These are phyloP conservation scores for Brachyhypopomus gauderio DNA, from an alignment of 2,113 vertebrate species.

Conservation along the genomic window DNA sequence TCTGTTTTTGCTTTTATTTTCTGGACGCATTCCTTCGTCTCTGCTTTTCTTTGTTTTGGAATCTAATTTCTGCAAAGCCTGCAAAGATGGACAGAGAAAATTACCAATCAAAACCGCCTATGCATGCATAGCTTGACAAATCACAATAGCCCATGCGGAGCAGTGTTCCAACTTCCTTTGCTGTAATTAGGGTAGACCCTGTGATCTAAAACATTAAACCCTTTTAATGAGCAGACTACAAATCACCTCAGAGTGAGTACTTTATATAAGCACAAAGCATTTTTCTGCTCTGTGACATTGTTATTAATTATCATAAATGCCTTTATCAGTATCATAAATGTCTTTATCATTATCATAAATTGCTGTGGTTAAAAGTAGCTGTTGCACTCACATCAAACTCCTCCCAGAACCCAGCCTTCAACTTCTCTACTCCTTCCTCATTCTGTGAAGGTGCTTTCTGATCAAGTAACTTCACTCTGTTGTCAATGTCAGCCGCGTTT, in stretches of 20 bases:
- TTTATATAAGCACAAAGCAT: no score
- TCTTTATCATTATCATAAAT: no score
- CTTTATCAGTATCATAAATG: no score
- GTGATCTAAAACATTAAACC: no score
- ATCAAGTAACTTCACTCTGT: conserved; percentile 85
- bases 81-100: conserved; percentile 13
- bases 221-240: no score
- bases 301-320: no score
- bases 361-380: no score
- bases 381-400: conserved; percentile 88
- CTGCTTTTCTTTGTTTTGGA: conserved; percentile 87
- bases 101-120: background rate
- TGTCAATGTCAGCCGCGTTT: conserved; percentile 91
- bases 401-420: conserved; percentile 97
- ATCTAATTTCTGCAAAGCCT: conserved; percentile 92
- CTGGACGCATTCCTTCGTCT: conserved; percentile 90
- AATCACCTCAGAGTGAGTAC: no score
- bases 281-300: no score
- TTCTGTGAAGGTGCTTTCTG: conserved; percentile 75
- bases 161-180: no score
- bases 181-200: no score
- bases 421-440: conserved; percentile 66
- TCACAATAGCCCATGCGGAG: no score
- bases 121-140: background rate
- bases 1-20: conserved; percentile 97